These are phyloP conservation scores for Brachionus sp. DNA, from an alignment of 1,140 invertebrate species.

Conservation along the genomic window DNA sequence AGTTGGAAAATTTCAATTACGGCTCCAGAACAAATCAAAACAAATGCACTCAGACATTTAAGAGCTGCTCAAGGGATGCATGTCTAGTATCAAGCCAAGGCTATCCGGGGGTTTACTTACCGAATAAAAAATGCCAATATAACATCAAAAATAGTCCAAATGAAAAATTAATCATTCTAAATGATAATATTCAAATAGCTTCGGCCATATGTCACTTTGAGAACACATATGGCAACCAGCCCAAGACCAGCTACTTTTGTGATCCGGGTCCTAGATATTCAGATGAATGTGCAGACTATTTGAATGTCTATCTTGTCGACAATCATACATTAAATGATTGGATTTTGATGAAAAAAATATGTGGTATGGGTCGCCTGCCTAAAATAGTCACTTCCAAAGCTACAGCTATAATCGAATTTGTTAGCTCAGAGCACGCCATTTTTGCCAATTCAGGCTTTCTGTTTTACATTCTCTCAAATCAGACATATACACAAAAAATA, in stretches of 20 bases:
- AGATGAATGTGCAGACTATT: neutral
- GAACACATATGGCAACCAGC: neutral
- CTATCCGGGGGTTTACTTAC: conserved; percentile 26
- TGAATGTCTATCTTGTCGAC: neutral
- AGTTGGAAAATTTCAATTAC: neutral
- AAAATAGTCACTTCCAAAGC: neutral
- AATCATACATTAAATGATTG: neutral
- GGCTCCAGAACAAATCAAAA: neutral
- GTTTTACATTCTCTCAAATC: neutral
- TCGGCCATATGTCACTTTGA: neutral
- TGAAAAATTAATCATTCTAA: conserved; percentile 15
- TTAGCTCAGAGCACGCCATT: neutral
- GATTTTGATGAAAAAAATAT: neutral
- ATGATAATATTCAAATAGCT: conserved; percentile 30
- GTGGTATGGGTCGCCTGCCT: conserved; percentile 35
- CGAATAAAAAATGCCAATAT: neutral
- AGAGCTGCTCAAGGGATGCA: neutral
- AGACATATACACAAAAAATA: neutral
- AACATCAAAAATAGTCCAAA: neutral
- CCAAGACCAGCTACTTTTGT: conserved; percentile 22
- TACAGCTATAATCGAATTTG: neutral
- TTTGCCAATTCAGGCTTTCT: conserved; percentile 45
- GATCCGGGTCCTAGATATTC: conserved; percentile 7
- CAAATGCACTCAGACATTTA: neutral
- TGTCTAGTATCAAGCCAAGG: neutral